A percentile compares a stretch with the other conserved stretches of the same genome.
phyloP scores from a whole-genome alignment of 2,888 invertebrate species.

The Diadegma fenestrale region DNA sequence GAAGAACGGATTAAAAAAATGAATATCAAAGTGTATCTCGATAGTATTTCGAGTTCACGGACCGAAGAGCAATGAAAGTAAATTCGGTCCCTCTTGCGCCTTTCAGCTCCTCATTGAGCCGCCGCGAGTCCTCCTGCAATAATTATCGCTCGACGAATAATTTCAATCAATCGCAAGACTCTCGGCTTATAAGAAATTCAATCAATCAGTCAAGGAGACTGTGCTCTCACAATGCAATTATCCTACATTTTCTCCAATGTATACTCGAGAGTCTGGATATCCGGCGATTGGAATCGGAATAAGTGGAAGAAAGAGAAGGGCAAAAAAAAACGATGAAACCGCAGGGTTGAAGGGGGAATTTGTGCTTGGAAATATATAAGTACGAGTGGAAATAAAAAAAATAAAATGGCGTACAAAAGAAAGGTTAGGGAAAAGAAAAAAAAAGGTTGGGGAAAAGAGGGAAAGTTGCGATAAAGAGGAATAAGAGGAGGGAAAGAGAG shows the following conservation, averaged over 20 bases:
- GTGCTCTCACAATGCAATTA: slow-evolving; percentile 49
- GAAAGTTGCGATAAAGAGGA: slow-evolving; percentile 18
- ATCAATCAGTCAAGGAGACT: slow-evolving; percentile 62
- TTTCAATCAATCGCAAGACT: slow-evolving; percentile 57
- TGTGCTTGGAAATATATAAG: background rate
- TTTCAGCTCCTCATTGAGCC: background rate
- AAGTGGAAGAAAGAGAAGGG: background rate
- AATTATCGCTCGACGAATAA: slow-evolving; percentile 62
- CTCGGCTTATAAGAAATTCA: slow-evolving; percentile 59
- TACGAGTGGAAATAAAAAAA: background rate
- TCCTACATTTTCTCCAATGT: slow-evolving; percentile 29
- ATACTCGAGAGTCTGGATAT: slow-evolving; percentile 25
- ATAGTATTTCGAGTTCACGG: slow-evolving; percentile 22
- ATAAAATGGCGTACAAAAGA: slow-evolving; percentile 5
- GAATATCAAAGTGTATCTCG: slow-evolving; percentile 29
- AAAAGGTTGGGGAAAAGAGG: background rate
- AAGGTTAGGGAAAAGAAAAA: slow-evolving; percentile 7
- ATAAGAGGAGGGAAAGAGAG: slow-evolving; percentile 1
- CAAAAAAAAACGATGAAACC: background rate
- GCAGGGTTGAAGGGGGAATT: background rate
- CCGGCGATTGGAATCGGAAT: slow-evolving; percentile 1
- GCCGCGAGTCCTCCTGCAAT: slow-evolving; percentile 40
- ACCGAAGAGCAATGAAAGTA: slow-evolving; percentile 14
- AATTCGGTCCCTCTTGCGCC: background rate
- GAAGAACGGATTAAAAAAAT: background rate